Percentiles rank a stretch among this genome's conserved stretches.
Evolutionary conservation across 2,888 invertebrate species (phyloP).

Genomic region (Tridacna gigas): DNA sequence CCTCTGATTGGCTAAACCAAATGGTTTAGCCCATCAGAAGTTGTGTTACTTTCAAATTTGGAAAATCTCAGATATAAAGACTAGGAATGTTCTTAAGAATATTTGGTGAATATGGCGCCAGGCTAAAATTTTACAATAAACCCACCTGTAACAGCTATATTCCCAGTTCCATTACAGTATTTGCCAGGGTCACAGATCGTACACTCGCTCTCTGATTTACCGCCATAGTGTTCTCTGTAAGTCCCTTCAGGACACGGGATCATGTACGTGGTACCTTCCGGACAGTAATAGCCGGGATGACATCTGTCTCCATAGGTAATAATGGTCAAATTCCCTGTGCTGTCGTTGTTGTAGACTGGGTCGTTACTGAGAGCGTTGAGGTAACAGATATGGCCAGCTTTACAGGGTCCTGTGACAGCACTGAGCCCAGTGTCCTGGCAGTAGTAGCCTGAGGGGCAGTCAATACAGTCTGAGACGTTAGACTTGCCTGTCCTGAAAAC

Average conservation of each 20-base stretch:
- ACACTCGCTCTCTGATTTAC: slow-evolving; percentile 72
- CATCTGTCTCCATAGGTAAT: slow-evolving; percentile 82
- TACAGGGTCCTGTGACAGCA: slow-evolving; percentile 79
- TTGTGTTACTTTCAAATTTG: too few relatives aligned
- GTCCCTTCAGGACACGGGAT: slow-evolving; percentile 81
- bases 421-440: slow-evolving; percentile 79
- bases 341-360: slow-evolving; percentile 82
- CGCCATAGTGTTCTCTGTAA: slow-evolving; percentile 77
- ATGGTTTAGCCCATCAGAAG: too few relatives aligned
- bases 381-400: slow-evolving; percentile 83
- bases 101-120: too few relatives aligned
- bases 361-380: slow-evolving; percentile 75
- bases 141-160: slow-evolving; percentile 76
- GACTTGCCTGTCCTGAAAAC: slow-evolving; percentile 65
- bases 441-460: slow-evolving; percentile 81
- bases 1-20: too few relatives aligned
- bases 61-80: too few relatives aligned
- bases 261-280: slow-evolving; percentile 79
- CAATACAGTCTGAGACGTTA: slow-evolving; percentile 70
- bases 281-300: slow-evolving; percentile 82
- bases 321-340: slow-evolving; percentile 77
- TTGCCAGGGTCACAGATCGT: slow-evolving; percentile 81
- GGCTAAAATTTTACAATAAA: not conserved
- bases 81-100: too few relatives aligned
- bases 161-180: slow-evolving; percentile 80